Conservation (phyloP, 2,888 invertebrate species). For the Apamea epomidion region DNA sequence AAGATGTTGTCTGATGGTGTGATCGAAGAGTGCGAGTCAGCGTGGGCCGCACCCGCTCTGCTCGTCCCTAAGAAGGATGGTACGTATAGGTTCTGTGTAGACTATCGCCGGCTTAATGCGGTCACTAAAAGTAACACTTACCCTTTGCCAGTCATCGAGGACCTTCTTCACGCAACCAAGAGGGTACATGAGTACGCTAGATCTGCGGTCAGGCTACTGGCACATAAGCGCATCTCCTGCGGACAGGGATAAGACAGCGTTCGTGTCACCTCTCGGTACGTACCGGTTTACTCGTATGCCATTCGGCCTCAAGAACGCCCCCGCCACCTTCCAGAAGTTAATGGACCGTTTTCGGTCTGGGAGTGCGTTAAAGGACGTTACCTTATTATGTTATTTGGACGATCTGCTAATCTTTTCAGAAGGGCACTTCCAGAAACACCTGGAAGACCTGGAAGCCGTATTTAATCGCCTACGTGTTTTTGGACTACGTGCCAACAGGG, state of each 20-base stretch:
- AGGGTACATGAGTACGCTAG: conserved; percentile 12
- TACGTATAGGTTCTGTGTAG: conserved; percentile 2
- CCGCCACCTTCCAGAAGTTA: not conserved
- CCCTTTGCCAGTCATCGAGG: conserved; percentile 22
- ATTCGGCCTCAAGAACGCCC: not conserved
- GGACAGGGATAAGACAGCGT: not conserved
- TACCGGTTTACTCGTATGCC: not conserved
- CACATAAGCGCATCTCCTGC: not conserved
- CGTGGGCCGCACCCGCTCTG: conserved; percentile 11
- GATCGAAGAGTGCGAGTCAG: conserved; percentile 15
- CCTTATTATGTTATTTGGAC: not conserved
- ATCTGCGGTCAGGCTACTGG: conserved; percentile 3
- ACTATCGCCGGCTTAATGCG: conserved; percentile 10
- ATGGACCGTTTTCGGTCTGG: conserved; percentile 8
- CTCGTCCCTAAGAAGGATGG: conserved; percentile 11
- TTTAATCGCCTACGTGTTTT: conserved; percentile 8
- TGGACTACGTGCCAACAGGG: conserved; percentile 10
- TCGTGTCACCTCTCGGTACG: not conserved
- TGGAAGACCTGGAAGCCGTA: conserved; percentile 1
- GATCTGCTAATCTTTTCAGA: not conserved
- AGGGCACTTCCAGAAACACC: not conserved
- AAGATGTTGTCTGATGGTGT: conserved; percentile 3
- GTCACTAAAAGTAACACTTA: conserved; percentile 13
- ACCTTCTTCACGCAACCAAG: conserved; percentile 17
- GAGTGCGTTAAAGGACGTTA: not conserved